phyloP scores from a whole-genome alignment of 2,797 vertebrate species.

The Gallinago solitaria region DNA sequence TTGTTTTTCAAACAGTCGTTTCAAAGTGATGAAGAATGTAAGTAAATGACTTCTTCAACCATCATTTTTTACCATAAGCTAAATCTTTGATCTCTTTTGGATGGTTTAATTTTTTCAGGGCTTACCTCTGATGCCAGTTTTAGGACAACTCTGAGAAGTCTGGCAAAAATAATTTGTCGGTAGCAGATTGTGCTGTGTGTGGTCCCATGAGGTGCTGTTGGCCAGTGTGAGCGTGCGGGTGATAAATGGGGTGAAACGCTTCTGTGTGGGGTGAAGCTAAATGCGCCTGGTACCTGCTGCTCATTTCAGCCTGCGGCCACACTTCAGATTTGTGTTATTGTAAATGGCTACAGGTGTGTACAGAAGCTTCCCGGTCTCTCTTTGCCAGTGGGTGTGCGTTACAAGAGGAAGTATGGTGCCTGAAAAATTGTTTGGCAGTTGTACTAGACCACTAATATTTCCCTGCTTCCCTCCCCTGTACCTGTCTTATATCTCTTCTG shows the following conservation, averaged over 20 bases:
- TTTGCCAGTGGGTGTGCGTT: background rate
- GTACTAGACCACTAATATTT: background rate
- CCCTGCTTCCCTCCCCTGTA: background rate
- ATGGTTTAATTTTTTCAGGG: background rate
- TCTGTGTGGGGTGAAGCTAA: background rate
- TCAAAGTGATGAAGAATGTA: background rate
- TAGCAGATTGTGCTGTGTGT: background rate
- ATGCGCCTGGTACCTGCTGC: background rate
- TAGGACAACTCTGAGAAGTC: background rate
- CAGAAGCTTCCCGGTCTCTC: background rate
- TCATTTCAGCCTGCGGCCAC: background rate
- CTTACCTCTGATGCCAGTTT: background rate
- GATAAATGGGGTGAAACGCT: background rate
- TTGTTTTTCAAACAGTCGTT: background rate
- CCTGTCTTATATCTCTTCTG: background rate
- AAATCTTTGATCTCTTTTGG: background rate
- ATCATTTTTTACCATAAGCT: background rate
- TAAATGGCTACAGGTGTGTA: background rate
- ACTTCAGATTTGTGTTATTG: background rate
- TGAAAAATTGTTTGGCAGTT: background rate
- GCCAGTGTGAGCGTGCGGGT: accelerated
- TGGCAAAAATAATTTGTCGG: background rate
- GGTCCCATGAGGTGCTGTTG: accelerated
- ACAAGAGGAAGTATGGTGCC: background rate
- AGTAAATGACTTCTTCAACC: background rate